Evolutionary conservation across 2,113 vertebrate species (phyloP).

Genomic region (Halcyon senegalensis): DNA sequence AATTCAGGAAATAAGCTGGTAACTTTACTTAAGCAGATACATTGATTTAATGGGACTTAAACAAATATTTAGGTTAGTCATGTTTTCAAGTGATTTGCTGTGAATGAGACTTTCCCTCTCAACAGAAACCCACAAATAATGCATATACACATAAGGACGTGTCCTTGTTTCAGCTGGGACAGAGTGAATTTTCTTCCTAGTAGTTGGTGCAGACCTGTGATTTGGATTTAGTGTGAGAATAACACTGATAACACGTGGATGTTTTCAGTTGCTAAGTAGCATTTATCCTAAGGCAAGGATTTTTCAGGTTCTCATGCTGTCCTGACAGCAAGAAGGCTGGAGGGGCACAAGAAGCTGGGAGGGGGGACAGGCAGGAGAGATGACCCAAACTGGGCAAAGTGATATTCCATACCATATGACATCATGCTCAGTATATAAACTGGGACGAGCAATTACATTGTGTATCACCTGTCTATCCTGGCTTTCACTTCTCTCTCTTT

Average conservation of each 20-base stretch:
- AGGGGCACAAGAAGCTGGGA: not conserved
- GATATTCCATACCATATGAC: no score
- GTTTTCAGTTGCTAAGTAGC: no score
- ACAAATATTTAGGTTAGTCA: not conserved
- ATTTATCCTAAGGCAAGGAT: no score
- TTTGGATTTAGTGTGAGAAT: no score
- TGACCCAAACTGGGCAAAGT: not conserved
- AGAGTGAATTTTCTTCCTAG: no score
- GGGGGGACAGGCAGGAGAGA: not conserved
- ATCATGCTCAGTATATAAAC: not conserved
- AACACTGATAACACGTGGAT: no score
- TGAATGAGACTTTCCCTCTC: not conserved
- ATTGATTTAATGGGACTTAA: not conserved
- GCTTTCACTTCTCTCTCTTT: not conserved
- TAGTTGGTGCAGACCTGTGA: no score
- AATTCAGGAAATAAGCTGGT: not conserved
- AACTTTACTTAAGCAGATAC: not conserved
- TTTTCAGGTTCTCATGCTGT: no score
- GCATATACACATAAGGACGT: no score
- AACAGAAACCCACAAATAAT: not conserved
- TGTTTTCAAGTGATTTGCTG: not conserved
- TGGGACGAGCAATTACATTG: not conserved
- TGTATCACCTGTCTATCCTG: not conserved
- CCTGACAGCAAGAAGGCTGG: no score
- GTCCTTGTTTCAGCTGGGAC: not conserved